Percentiles rank a stretch among this genome's conserved stretches.
Conservation (phyloP, 2,797 vertebrate species). For the Dendrocincla fuliginosa region DNA sequence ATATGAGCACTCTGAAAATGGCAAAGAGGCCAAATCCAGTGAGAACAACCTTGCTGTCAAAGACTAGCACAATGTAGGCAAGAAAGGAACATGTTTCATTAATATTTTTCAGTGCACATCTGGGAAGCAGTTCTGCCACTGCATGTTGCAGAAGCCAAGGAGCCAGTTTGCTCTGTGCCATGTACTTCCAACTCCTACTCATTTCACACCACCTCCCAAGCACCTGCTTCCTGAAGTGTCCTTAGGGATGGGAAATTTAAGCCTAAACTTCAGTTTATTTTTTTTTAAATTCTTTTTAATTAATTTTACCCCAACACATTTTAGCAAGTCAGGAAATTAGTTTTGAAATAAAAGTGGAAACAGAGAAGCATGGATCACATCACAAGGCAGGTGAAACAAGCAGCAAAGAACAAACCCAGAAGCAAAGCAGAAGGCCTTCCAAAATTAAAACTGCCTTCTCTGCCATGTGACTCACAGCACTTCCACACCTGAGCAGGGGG, state of each 20-base stretch:
- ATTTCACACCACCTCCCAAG: not conserved
- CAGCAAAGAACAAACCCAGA: not conserved
- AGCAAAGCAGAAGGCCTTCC: not conserved
- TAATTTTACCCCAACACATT: not conserved
- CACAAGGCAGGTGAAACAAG: not conserved
- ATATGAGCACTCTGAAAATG: accelerated
- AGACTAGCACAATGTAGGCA: not conserved
- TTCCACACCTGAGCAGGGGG: accelerated
- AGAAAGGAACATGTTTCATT: not conserved
- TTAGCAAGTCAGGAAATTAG: not conserved
- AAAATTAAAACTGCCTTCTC: not conserved
- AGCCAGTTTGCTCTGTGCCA: not conserved
- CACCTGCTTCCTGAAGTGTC: not conserved
- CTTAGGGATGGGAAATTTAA: not conserved
- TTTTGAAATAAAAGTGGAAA: not conserved
- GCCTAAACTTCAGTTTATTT: not conserved
- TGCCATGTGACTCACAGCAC: not conserved
- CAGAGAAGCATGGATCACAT: not conserved
- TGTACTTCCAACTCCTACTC: not conserved
- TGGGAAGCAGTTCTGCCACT: not conserved
- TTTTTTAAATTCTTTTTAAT: no score
- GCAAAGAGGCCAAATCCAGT: not conserved
- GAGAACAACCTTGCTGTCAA: not conserved
- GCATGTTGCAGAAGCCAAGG: not conserved
- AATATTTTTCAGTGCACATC: not conserved